Conservation (phyloP, 2,113 vertebrate species). For the Laterallus jamaicensis region DNA sequence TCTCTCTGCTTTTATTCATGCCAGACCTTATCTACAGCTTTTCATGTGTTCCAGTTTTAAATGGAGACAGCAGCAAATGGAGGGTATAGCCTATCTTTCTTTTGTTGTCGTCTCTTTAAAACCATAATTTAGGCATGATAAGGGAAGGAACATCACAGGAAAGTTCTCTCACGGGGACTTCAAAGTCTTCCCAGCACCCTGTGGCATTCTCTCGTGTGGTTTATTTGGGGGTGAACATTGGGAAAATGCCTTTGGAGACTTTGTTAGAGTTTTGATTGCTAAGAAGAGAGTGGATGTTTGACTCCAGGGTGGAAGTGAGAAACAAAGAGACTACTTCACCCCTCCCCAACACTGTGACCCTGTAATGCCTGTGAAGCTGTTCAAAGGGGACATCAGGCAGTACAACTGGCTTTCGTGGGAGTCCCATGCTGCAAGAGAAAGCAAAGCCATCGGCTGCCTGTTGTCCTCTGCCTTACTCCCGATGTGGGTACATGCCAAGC, state of each 20-base stretch:
- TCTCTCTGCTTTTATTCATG: not conserved
- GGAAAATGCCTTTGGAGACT: conserved; percentile 5
- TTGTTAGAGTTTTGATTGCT: not conserved
- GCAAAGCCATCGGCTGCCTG: not conserved
- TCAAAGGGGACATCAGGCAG: not conserved
- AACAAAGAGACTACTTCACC: not conserved
- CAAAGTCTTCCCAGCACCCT: not conserved
- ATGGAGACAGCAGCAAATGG: not conserved
- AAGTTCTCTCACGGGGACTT: not conserved
- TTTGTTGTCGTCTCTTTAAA: not conserved
- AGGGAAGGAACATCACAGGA: not conserved
- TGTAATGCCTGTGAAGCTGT: not conserved
- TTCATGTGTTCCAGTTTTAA: conserved; percentile 6
- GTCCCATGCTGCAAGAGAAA: not conserved
- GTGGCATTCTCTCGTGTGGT: not conserved
- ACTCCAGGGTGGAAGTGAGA: not conserved
- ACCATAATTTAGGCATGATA: not conserved
- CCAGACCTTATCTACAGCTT: not conserved
- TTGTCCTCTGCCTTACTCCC: not conserved
- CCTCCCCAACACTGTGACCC: not conserved
- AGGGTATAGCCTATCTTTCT: not conserved
- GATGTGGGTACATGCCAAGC: not conserved
- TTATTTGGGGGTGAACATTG: not conserved
- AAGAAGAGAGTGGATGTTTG: not conserved
- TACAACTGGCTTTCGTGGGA: not conserved